Conservation (phyloP, 2,888 invertebrate species). For the Entomobrya proxima region DNA sequence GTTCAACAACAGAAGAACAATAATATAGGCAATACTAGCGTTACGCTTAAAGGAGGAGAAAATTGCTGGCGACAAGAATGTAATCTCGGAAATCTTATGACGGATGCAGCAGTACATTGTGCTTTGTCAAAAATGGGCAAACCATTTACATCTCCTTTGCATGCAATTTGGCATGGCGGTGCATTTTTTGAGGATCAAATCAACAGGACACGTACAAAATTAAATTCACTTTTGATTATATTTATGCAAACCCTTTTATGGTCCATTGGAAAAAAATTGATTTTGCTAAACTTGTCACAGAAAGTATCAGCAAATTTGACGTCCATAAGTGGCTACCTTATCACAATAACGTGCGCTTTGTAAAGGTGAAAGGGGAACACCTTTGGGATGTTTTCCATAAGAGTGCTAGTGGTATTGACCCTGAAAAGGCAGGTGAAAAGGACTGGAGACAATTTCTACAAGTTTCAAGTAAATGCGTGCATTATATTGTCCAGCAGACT, state of each 20-base stretch:
- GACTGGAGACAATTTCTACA: constrained; percentile 75
- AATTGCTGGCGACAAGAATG: constrained; percentile 70
- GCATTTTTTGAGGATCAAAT: constrained; percentile 67
- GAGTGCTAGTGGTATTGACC: constrained; percentile 65
- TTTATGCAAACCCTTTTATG: neutral
- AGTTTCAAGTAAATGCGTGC: constrained; percentile 74
- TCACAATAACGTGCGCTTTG: constrained; percentile 71
- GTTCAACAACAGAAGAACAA: neutral
- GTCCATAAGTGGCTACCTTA: constrained; percentile 73
- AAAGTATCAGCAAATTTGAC: constrained; percentile 59
- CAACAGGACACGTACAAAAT: constrained; percentile 23
- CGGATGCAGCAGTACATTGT: constrained; percentile 74
- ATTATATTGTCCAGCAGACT: too few relatives aligned
- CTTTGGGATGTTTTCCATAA: constrained; percentile 67
- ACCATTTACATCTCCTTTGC: constrained; percentile 29
- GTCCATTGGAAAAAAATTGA: too few relatives aligned
- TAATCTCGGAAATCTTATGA: constrained; percentile 72
- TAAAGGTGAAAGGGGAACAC: constrained; percentile 56
- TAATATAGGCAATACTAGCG: constrained; percentile 15
- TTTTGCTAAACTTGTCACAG: too few relatives aligned
- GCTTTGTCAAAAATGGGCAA: constrained; percentile 44
- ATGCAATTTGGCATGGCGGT: constrained; percentile 73
- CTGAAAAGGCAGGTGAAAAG: neutral
- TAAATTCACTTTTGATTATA: neutral
- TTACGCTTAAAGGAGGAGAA: constrained; percentile 31